A percentile compares a stretch with the other conserved stretches of the same genome.
Conservation (phyloP, 2,888 invertebrate species). For the Protonemura montana region DNA sequence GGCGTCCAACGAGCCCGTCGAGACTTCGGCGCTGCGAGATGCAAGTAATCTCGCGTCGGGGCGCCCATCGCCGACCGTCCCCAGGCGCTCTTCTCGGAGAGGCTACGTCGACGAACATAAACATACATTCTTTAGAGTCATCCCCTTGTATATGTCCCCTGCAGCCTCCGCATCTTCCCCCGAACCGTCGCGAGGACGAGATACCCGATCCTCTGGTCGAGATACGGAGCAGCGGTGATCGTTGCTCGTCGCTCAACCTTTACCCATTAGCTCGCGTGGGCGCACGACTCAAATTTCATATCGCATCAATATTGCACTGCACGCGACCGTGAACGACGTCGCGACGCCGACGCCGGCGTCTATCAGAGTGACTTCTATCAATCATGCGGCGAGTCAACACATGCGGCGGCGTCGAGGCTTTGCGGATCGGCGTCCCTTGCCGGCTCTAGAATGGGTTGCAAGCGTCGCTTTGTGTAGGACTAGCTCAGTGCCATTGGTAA, state of each 20-base stretch:
- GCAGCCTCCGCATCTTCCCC: no score
- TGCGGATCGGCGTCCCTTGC: no score
- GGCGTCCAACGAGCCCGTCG: not conserved
- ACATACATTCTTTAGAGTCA: not conserved
- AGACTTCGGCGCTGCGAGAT: not conserved
- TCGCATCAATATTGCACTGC: slow-evolving; percentile 16
- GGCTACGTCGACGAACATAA: not conserved
- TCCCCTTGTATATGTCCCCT: not conserved
- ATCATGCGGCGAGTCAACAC: not conserved
- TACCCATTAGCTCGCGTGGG: not conserved
- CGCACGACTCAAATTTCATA: slow-evolving; percentile 5
- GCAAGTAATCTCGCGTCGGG: not conserved
- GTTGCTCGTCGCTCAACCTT: not conserved
- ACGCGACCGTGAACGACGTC: not conserved
- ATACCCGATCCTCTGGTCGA: not conserved
- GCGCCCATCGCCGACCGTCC: not conserved
- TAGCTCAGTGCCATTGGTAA: no score
- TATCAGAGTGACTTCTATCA: not conserved
- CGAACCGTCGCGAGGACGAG: not conserved
- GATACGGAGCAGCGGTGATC: not conserved
- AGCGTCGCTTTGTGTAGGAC: no score
- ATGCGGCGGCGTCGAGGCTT: not conserved
- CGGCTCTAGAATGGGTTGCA: no score
- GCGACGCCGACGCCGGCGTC: not conserved
- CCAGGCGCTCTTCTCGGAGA: not conserved